Base-by-base conservation (phyloP, 1,140 invertebrate genomes). In the Plodia interpunctella region DNA sequence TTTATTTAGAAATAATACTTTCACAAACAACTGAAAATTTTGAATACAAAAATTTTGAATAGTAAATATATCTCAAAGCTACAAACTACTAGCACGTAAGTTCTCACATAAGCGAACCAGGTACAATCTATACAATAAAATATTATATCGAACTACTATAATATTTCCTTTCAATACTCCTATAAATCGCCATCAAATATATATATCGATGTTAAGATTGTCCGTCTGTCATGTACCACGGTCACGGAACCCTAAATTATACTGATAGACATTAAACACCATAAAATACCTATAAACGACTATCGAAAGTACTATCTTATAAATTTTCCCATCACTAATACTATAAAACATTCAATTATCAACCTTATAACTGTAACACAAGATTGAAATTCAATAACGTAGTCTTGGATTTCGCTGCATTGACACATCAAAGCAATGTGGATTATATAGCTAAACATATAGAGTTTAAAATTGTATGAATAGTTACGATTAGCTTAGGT, bases 251-350 rank as follows among this genome's bases (percentile, higher is more conserved):
- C 30, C 10, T 32, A 32, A 1, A 44, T 15, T 44, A 44, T 15
- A 44, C 38, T 44, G 38, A 44, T 44, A 15, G 38, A 44, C 38
- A 44, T 15, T 44, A 44, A 44, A 44, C 38, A 44, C 13, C 38
- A 44, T 44, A 44, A 44, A 44, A 44, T 44, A n/a, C 15, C 38
- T 44, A 44, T 44, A 17, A 44, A 15, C 15, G 38, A 15, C n/a
- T 17, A 44, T 44, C 13, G 6, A 44, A 17, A 44, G n/a, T 6
- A 44, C 38, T 44, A 44, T 44, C 38, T 32, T 32, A 11, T 6
- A 44, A n/a, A 44, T 17, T 3, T 44, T 15, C 38, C 38, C 38
- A 44, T 44, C 38, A 44, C 38, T 44, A 44, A 1, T 44, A 9
- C n/a, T n/a, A n/a, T n/a, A n/a, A n/a, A n/a, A n/a, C n/a, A n/a